Conservation (phyloP, 2,113 vertebrate genomes). For the Oncorhynchus masou region DNA sequence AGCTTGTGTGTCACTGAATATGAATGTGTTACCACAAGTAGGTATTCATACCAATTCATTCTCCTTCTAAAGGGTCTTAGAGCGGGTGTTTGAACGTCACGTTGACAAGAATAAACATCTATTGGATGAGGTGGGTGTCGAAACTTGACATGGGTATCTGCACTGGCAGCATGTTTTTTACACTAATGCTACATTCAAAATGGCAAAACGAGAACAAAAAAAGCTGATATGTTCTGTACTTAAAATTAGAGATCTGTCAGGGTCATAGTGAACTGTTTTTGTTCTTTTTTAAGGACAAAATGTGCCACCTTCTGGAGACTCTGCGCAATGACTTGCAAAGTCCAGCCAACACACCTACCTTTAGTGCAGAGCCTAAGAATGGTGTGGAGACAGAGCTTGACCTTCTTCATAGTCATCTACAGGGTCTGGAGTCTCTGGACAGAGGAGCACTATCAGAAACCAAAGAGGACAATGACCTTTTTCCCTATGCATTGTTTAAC, state of each 20-base stretch:
- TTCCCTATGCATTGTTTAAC: conserved; percentile 25
- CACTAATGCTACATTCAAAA: not conserved
- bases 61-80: conserved; percentile 60
- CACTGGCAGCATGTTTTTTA: conserved; percentile 27
- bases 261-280: not conserved
- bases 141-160: not conserved
- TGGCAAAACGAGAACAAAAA: not conserved
- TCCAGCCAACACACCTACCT: conserved; percentile 38
- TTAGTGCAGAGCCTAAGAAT: conserved; percentile 31
- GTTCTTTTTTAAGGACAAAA: conserved; percentile 68
- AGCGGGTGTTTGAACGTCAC: conserved; percentile 69
- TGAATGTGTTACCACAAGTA: not conserved
- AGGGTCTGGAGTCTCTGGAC: conserved; percentile 26
- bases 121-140: conserved; percentile 66
- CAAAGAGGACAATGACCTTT: conserved; percentile 34
- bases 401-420: conserved; percentile 25
- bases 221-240: not conserved
- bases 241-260: too few relatives aligned
- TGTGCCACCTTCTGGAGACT: conserved; percentile 75
- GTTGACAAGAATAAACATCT: conserved; percentile 72
- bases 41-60: not conserved
- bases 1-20: not conserved
- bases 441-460: conserved; percentile 2
- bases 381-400: conserved; percentile 23
- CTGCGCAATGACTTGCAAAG: conserved; percentile 68